Evolutionary conservation across 2,888 invertebrate species (phyloP).

Genomic region (Metacarcinus magister): DNA sequence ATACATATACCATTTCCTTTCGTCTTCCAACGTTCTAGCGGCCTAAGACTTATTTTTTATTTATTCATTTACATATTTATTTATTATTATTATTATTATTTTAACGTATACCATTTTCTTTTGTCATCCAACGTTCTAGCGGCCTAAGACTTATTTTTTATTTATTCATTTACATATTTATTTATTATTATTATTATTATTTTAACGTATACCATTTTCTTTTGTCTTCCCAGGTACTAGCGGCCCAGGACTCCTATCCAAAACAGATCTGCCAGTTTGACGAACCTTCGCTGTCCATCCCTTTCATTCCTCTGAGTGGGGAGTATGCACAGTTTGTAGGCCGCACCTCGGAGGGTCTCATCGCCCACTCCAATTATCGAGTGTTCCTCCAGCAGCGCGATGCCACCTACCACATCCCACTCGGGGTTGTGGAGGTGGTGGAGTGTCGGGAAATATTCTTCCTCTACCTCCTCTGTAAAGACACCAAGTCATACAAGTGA

Average conservation of each 20-base stretch:
- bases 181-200: background rate
- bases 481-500: slow-evolving; percentile 94
- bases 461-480: slow-evolving; percentile 94
- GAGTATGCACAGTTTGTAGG: slow-evolving; percentile 79
- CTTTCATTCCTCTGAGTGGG: slow-evolving; percentile 72
- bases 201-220: background rate
- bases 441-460: slow-evolving; percentile 94
- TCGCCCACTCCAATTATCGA: slow-evolving; percentile 81
- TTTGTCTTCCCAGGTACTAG: slow-evolving; percentile 68
- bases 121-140: slow-evolving; percentile 63
- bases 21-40: no score
- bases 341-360: slow-evolving; percentile 76
- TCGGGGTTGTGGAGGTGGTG: slow-evolving; percentile 84
- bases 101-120: background rate
- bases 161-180: background rate
- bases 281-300: slow-evolving; percentile 77
- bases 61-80: background rate
- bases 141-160: slow-evolving; percentile 14
- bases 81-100: background rate
- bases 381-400: slow-evolving; percentile 80
- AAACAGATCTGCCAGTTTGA: slow-evolving; percentile 79
- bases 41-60: background rate
- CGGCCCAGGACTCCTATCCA: slow-evolving; percentile 79
- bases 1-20: no score
- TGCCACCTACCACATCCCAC: slow-evolving; percentile 80